phyloP scores from a whole-genome alignment of 2,113 vertebrate species.

The Motacilla tschutschensis region DNA sequence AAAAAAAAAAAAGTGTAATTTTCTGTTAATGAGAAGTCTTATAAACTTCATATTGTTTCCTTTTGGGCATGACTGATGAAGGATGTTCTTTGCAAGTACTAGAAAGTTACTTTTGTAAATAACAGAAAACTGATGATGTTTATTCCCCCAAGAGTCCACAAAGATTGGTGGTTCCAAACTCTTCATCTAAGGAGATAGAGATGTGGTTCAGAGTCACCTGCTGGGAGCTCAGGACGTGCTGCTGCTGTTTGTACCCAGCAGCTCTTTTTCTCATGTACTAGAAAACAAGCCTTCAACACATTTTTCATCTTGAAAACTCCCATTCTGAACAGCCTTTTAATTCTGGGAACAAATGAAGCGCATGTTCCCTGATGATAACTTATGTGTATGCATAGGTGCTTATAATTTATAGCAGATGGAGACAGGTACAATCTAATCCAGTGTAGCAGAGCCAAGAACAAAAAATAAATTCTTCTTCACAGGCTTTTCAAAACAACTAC shows the following conservation, averaged over 20 bases:
- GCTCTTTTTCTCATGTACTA: background rate
- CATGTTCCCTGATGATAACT: background rate
- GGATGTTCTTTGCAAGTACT: background rate
- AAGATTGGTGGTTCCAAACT: conserved; percentile 2
- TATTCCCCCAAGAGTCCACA: background rate
- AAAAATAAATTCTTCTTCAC: background rate
- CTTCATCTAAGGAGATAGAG: background rate
- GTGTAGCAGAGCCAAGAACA: background rate
- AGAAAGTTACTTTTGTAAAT: conserved; percentile 8
- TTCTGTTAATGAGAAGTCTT: background rate
- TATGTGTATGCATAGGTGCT: background rate
- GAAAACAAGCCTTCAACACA: background rate
- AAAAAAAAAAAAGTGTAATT: background rate
- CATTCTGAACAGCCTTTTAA: background rate
- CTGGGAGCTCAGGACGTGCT: background rate
- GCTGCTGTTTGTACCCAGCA: background rate
- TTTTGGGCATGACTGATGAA: background rate
- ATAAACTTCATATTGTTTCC: background rate
- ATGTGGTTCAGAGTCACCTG: background rate
- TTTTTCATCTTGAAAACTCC: background rate
- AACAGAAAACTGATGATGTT: background rate
- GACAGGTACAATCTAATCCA: background rate
- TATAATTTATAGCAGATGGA: background rate
- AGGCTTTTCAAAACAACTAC: background rate
- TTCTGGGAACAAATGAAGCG: background rate